These are phyloP conservation scores for Glaucidium brasilianum DNA, from an alignment of 2,113 vertebrate genomes.

Conservation along the genomic window DNA sequence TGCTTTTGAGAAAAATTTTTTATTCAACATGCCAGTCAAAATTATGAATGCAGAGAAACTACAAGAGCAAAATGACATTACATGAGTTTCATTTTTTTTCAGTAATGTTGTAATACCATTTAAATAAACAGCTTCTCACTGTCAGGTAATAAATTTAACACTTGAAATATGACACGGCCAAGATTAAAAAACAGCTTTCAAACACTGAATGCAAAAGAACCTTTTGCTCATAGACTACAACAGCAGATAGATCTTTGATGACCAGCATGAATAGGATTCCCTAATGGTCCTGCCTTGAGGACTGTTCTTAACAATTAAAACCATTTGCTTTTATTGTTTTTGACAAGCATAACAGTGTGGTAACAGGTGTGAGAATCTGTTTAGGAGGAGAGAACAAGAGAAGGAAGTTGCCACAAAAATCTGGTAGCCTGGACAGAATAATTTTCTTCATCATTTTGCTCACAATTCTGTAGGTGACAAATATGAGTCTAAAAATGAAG, in stretches of 20 bases:
- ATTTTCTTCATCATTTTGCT: not conserved
- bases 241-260: not conserved
- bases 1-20: not conserved
- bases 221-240: not conserved
- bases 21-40: not conserved
- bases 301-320: not conserved
- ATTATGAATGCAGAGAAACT: not conserved
- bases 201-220: not conserved
- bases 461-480: not conserved
- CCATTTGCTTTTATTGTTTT: slow-evolving; percentile 40
- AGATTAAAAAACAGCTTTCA: not conserved
- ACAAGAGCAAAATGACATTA: not conserved
- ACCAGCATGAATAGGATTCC: not conserved
- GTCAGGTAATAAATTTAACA: not conserved
- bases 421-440: not conserved
- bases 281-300: not conserved
- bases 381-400: not conserved
- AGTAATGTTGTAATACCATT: not conserved
- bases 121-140: not conserved
- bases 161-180: not conserved
- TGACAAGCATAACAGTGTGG: slow-evolving; percentile 40
- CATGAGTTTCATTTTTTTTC: not conserved
- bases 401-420: not conserved
- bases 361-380: slow-evolving; percentile 10
- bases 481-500: not conserved